Base-by-base conservation (phyloP, 2,888 invertebrate species). In the Agrotis segetum region DNA sequence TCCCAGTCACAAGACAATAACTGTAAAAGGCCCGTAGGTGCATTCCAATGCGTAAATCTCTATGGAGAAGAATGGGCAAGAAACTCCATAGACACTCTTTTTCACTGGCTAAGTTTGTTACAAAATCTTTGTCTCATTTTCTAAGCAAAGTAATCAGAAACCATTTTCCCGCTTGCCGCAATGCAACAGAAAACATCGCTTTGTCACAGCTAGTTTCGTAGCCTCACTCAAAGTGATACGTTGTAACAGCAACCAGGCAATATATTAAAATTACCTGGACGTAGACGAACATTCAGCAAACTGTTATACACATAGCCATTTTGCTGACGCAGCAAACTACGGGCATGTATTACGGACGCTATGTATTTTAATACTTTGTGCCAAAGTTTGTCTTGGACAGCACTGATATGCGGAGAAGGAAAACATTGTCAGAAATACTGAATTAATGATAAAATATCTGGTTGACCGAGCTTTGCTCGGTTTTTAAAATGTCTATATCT, bases 261-360 rank as follows among this genome's bases (percentile, higher is more conserved):
- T 75, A 63, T 82, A 79, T 82, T 82, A 79, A 82, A 75, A 71
- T 79, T 76, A 81, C 72, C 72, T 78, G 72, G 72, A 68, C 72
- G 74, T 61, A 71, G 70, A 67, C 70, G 67, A 50, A 69, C 53
- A 53, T 70, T 59, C 44, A 60, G 67, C 53, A 72, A 74, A 64
- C 44, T 49, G 34, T 19, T 29, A 17, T 29, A 46, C 17, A 47
- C 6, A 21, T 65, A 34, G 16, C 14, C 14, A 67, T 70, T 59
- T 71, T 81, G 50, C 24, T 63, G 62, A 73, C 64, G 24, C 13
- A 29, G 68, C 66, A 29, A 70, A 60, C 62, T 74, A 60, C 47
- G 53, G 53, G 44, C 19, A 2, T 56, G 47, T 70, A 24, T 47
- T 6, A 47, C 40, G n/a, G 17, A 40, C 40, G 40, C 40, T 9